These are phyloP conservation scores for Agrochola litura DNA, from an alignment of 2,888 invertebrate species.

Conservation along the genomic window DNA sequence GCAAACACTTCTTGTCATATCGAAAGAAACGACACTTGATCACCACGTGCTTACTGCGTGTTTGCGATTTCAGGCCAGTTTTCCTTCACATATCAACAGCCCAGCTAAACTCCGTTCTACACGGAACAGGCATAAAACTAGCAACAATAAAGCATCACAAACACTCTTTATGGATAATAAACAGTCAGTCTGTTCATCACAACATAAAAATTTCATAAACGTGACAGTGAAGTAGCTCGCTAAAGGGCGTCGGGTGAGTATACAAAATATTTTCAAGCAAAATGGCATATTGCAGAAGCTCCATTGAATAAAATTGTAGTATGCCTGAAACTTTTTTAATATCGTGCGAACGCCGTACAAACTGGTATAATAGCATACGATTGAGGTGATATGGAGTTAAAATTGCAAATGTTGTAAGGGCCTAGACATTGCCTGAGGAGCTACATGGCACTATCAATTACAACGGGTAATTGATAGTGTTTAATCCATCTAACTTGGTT, in stretches of 20 bases:
- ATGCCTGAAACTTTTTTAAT: conserved; percentile 26
- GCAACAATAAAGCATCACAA: conserved; percentile 37
- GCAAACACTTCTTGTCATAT: neutral
- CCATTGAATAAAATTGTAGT: neutral
- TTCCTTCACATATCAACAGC: neutral
- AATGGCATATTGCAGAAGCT: conserved; percentile 34
- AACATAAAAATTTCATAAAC: conserved; percentile 38
- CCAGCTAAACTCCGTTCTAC: conserved; percentile 6
- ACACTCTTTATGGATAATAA: conserved; percentile 49
- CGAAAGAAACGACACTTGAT: neutral
- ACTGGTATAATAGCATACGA: neutral
- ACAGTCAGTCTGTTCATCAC: conserved; percentile 31
- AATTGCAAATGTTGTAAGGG: neutral
- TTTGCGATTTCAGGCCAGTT: neutral
- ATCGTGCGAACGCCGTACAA: neutral
- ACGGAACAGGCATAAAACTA: conserved; percentile 18
- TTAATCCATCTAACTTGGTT: neutral
- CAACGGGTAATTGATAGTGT: neutral
- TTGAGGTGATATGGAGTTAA: neutral
- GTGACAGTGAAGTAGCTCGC: conserved; percentile 15
- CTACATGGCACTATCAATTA: neutral
- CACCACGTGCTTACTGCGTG: too few species aligned
- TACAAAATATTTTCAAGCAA: neutral
- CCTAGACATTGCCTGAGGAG: neutral
- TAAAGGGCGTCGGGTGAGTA: conserved; percentile 32